These are phyloP conservation scores for Plebejus melissa DNA, from an alignment of 2,888 invertebrate genomes.

Conservation along the genomic window DNA sequence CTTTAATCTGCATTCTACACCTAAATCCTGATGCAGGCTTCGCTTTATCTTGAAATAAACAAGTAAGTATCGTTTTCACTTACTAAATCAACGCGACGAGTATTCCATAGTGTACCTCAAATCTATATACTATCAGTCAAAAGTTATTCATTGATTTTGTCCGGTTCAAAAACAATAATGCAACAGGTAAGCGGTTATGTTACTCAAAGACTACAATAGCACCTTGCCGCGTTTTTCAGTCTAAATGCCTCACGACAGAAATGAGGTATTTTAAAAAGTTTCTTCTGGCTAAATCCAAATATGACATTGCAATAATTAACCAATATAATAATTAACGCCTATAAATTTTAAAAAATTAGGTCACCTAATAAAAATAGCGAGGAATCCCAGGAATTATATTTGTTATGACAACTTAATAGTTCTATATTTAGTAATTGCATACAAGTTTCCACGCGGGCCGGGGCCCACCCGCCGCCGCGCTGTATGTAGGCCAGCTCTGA, in stretches of 20 bases:
- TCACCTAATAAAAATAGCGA: neutral
- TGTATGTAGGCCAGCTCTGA: constrained; percentile 72
- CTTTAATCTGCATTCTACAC: no score
- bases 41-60: neutral
- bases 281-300: neutral
- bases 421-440: constrained; percentile 65
- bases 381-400: constrained; percentile 21
- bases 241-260: no score
- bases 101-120: neutral
- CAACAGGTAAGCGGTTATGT: neutral
- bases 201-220: neutral
- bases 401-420: constrained; percentile 40
- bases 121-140: neutral
- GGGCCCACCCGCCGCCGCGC: constrained; percentile 59
- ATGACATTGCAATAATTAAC: neutral
- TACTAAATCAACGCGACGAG: neutral
- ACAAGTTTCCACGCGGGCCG: constrained; percentile 53
- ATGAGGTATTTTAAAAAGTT: neutral
- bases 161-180: neutral
- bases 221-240: neutral
- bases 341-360: neutral
- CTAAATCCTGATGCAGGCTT: neutral
- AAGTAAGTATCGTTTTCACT: no score
- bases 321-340: neutral
- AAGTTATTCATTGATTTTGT: neutral